These are phyloP conservation scores for Protobothrops mucrosquamatus DNA, from an alignment of 2,113 vertebrate genomes.

Conservation along the genomic window DNA sequence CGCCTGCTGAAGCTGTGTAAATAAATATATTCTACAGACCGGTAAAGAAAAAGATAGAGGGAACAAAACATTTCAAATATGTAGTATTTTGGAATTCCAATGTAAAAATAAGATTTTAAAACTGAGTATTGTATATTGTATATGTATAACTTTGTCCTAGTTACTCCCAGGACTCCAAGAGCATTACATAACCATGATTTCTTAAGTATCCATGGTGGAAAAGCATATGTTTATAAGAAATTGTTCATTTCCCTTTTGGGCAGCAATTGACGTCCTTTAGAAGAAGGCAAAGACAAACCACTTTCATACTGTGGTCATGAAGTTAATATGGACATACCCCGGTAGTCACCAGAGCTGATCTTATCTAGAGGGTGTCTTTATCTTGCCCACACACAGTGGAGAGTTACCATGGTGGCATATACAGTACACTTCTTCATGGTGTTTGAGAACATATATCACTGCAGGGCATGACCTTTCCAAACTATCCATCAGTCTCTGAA, in stretches of 20 bases:
- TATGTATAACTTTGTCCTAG: not conserved
- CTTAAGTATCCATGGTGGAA: not conserved
- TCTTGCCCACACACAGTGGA: not conserved
- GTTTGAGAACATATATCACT: not conserved
- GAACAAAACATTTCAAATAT: not conserved
- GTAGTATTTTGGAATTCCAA: not conserved
- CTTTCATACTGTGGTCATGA: not conserved
- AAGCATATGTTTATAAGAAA: not conserved
- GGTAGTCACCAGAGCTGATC: not conserved
- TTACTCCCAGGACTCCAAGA: not conserved
- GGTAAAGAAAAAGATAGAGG: not conserved
- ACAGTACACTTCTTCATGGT: not conserved
- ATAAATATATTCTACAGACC: not conserved
- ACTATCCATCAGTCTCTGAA: constrained; percentile 6
- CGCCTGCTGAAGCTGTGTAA: not conserved
- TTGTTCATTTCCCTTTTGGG: not conserved
- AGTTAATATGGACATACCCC: not conserved
- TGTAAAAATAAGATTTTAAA: not conserved
- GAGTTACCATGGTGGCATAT: not conserved
- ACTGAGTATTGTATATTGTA: too few relatives aligned
- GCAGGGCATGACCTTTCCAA: constrained; percentile 7
- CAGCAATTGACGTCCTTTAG: not conserved
- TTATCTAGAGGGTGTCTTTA: not conserved
- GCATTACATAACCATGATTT: not conserved
- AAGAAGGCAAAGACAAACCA: not conserved